A percentile compares a stretch with the other conserved stretches of the same genome.
Conservation (phyloP, 1,140 invertebrate genomes). For the Hylyphantes graminicola region DNA sequence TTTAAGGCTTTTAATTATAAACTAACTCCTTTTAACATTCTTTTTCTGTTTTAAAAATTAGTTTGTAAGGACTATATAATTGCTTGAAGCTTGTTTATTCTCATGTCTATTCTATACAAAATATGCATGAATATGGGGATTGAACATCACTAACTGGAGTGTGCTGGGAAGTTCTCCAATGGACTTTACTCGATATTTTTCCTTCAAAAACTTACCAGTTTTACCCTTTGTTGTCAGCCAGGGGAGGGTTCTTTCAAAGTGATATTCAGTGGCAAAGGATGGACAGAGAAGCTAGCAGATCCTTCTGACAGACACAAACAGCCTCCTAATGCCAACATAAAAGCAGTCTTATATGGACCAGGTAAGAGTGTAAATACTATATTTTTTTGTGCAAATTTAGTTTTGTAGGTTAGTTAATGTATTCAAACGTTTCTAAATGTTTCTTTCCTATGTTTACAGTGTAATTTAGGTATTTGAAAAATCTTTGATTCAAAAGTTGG, state of each 20-base stretch:
- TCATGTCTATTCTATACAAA: too few species aligned
- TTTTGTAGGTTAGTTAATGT: background rate
- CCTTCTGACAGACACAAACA: conserved; percentile 73
- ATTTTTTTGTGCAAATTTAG: background rate
- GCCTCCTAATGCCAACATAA: conserved; percentile 76
- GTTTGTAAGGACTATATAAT: too few species aligned
- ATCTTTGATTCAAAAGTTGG: background rate
- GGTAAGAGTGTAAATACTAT: conserved; percentile 63
- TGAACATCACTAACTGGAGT: too few species aligned
- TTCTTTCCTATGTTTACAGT: background rate
- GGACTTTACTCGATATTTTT: too few species aligned
- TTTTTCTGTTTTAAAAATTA: too few species aligned
- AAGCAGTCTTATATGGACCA: conserved; percentile 72
- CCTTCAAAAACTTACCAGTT: too few species aligned
- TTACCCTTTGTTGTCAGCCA: conserved; percentile 16
- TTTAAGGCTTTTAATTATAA: too few species aligned
- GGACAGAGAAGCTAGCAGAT: conserved; percentile 76
- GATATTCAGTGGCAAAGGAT: conserved; percentile 81
- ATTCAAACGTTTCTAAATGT: background rate
- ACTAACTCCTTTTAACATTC: too few species aligned
- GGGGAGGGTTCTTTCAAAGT: conserved; percentile 75
- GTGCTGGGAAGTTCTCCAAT: too few species aligned
- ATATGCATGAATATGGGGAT: too few species aligned
- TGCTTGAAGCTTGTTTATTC: too few species aligned
- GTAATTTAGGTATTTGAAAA: background rate